Base-by-base conservation (phyloP, 2,888 invertebrate genomes). In the Cylloceria caligata region DNA sequence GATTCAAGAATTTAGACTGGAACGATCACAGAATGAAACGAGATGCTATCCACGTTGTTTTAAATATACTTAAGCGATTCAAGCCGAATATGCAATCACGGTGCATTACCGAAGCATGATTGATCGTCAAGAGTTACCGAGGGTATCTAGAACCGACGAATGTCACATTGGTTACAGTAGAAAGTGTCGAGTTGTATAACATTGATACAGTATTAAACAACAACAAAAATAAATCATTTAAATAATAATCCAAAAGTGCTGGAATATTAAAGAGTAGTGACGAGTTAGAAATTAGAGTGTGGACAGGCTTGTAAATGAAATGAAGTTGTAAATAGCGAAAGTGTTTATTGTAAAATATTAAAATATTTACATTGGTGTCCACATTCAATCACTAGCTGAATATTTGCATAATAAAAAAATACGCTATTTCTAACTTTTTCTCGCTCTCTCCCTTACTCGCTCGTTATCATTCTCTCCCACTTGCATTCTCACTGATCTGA, bases 331-430 rank as follows among this genome's bases (percentile, higher is more conserved):
- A 92, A 91, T 90, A 91, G 91, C 90, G 90, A 89, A 92, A 89
- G 90, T 91, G 91, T 92, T 92, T 92, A 92, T 92, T 92, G 90
- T 88, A 91, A 92, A 91, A 92, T 91, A 91, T 89, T 79, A 90
- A 89, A 90, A 86, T 91, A 91, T 91, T 89, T 91, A 92, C 92
- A 92, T 91, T 88, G 91, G 92, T 92, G 92, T 89, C 92, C 92
- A 91, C 91, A 88, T 91, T 85, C 87, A 89, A 87, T 87, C 78
- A 86, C 90, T 92, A 92, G 91, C 91, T 92, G 92, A 92, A 91
- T 92, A 92, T 92, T 90, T 75, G 72, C 86, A 89, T 85, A 88
- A 88, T 86, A 88, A 88, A 85, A 88, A 85, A 83, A 85, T 83
- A 81, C 86, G 84, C 88, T 88, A 89, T 84, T 80, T 86, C 87